phyloP scores from a whole-genome alignment of 2,113 vertebrate species.

The Clarias gariepinus region DNA sequence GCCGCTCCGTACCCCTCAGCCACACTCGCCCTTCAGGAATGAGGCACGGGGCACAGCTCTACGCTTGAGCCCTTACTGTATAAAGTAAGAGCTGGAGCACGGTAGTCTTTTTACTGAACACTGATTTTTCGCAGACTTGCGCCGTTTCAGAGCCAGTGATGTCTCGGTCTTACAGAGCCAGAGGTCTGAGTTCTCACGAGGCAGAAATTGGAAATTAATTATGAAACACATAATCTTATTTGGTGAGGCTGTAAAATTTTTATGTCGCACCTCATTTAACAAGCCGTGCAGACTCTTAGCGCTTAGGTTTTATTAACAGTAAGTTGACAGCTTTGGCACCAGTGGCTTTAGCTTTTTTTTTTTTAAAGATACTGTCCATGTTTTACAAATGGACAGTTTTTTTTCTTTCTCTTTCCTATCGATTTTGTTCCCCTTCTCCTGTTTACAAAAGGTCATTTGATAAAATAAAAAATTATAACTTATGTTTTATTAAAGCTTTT shows the following conservation, averaged over 20 bases:
- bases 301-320: background rate
- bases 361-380: background rate
- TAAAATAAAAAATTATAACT: no score
- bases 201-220: background rate
- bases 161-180: background rate
- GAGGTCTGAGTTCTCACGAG: background rate
- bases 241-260: background rate
- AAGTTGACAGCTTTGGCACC: background rate
- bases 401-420: background rate
- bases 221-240: background rate
- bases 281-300: background rate
- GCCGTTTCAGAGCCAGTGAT: background rate
- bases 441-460: background rate
- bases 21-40: constrained; percentile 5
- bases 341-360: background rate
- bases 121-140: background rate
- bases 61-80: background rate
- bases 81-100: background rate
- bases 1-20: constrained; percentile 14
- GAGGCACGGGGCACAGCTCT: constrained; percentile 7
- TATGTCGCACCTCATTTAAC: background rate
- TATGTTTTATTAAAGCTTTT: no score
- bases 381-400: background rate
- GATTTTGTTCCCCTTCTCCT: background rate
- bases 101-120: no score